These are phyloP conservation scores for Dysmachus trigonus DNA, from an alignment of 2,888 invertebrate genomes.

Conservation along the genomic window DNA sequence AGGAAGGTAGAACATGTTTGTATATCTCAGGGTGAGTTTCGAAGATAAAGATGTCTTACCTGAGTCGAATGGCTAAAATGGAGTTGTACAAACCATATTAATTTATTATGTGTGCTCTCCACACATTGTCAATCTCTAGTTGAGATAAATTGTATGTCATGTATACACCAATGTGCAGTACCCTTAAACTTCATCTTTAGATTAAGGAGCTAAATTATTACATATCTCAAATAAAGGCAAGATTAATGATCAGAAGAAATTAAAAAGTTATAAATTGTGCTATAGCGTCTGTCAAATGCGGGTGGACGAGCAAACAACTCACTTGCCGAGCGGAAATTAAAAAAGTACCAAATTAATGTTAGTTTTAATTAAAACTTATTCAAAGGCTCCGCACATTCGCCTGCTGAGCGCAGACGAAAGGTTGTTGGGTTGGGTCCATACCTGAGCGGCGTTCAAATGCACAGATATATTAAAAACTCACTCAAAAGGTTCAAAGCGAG, in stretches of 20 bases:
- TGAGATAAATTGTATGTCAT: neutral
- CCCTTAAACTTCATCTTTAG: neutral
- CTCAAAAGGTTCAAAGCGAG: neutral
- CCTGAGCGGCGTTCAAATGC: neutral
- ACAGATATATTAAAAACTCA: neutral
- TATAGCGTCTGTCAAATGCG: neutral
- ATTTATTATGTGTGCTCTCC: neutral
- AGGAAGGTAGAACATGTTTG: neutral
- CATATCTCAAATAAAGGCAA: neutral
- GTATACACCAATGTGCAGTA: neutral
- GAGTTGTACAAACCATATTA: neutral
- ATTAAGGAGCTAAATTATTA: neutral
- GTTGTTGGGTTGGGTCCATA: neutral
- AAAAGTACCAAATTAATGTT: neutral
- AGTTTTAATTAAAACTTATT: neutral
- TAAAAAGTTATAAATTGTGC: neutral
- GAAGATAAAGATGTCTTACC: neutral
- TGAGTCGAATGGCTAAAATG: neutral
- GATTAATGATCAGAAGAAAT: neutral
- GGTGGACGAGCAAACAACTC: neutral
- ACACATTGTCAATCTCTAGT: neutral
- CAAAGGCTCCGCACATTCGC: neutral
- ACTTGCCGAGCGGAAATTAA: neutral
- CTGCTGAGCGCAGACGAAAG: neutral
- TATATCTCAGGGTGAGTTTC: neutral